These are phyloP conservation scores for Myrmophylax atrothorax DNA, from an alignment of 2,113 vertebrate genomes.

Conservation along the genomic window DNA sequence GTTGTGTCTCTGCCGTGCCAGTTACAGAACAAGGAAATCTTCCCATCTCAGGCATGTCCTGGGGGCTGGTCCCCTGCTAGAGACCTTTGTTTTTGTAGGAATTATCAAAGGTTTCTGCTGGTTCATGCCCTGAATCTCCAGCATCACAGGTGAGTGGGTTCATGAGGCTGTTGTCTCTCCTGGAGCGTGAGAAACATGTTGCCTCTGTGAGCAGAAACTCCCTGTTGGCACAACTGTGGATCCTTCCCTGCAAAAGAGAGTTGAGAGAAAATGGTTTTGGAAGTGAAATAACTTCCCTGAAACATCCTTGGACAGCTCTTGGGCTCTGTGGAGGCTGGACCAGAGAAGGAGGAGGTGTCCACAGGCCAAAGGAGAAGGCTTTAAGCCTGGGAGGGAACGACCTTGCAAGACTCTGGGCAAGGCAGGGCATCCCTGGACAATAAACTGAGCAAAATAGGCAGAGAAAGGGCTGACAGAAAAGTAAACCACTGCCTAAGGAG, in stretches of 20 bases:
- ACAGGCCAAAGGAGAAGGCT: background rate
- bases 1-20: background rate
- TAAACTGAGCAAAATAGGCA: background rate
- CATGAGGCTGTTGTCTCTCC: background rate
- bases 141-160: background rate
- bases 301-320: background rate
- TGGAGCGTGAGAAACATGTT: fast-evolving
- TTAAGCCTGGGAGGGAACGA: background rate
- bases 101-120: background rate
- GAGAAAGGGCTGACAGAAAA: background rate
- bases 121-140: background rate
- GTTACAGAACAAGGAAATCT: background rate
- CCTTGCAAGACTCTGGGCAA: background rate
- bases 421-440: background rate
- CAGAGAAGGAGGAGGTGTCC: background rate
- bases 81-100: background rate
- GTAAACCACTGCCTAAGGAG: fast-evolving
- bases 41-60: background rate
- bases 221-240: background rate
- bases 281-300: background rate
- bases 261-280: background rate
- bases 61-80: background rate
- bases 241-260: background rate
- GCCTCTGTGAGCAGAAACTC: background rate
- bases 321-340: background rate